Conservation (phyloP, 2,113 vertebrate genomes). For the Rhinichthys klamathensis region DNA sequence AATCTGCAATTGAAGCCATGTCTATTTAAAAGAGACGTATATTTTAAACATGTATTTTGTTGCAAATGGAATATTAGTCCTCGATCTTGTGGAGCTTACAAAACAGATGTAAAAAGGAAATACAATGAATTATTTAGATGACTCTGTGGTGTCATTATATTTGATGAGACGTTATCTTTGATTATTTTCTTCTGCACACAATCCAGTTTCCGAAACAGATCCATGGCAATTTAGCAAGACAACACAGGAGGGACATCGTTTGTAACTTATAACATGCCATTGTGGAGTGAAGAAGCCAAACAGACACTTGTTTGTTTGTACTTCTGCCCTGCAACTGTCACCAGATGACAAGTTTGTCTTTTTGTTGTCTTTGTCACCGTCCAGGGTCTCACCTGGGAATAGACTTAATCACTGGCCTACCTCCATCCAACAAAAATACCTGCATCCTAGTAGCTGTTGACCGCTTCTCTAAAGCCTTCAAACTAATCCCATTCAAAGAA, state of each 20-base stretch:
- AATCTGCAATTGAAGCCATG: background rate
- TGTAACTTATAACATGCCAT: slow-evolving; percentile 9
- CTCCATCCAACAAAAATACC: background rate
- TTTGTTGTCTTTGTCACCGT: slow-evolving; percentile 5
- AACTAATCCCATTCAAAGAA: too few species aligned
- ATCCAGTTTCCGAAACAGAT: background rate
- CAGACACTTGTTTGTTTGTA: background rate
- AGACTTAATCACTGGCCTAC: too few species aligned
- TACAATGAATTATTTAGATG: slow-evolving; percentile 1
- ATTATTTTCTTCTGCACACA: background rate
- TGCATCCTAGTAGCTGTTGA: too few species aligned
- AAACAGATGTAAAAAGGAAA: background rate
- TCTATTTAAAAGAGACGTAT: background rate
- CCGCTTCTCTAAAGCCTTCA: too few species aligned
- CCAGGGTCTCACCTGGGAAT: too few species aligned
- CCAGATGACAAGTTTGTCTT: slow-evolving; percentile 27
- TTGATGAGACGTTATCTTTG: background rate
- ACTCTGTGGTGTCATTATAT: background rate
- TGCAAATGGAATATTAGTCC: background rate
- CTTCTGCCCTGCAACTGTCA: slow-evolving; percentile 13
- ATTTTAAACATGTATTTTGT: background rate
- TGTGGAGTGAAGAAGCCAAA: background rate
- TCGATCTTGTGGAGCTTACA: background rate
- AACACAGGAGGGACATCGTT: background rate
- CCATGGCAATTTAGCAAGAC: background rate